These are phyloP conservation scores for Emydoidea blandingii DNA, from an alignment of 2,797 vertebrate species.

Conservation along the genomic window DNA sequence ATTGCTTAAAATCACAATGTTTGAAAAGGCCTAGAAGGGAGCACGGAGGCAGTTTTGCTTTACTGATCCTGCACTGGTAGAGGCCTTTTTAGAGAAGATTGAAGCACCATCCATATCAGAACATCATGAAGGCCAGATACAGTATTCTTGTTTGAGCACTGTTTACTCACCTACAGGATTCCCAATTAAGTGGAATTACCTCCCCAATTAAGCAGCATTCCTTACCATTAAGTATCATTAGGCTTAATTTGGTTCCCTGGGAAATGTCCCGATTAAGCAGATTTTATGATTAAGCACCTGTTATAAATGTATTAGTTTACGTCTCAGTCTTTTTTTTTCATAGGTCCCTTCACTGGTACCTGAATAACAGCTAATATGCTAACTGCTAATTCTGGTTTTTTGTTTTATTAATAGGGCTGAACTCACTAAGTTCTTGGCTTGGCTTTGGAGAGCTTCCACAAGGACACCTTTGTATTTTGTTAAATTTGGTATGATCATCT, in stretches of 20 bases:
- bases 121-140: constrained; percentile 70
- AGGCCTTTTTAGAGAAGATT: constrained; percentile 57
- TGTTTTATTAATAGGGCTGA: constrained; percentile 32
- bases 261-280: constrained; percentile 77
- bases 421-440: neutral
- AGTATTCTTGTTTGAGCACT: constrained; percentile 76
- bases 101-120: constrained; percentile 53
- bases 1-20: constrained; percentile 22
- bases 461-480: neutral
- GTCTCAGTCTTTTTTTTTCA: constrained; percentile 68
- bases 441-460: constrained; percentile 23
- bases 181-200: constrained; percentile 81
- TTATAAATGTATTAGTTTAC: constrained; percentile 76
- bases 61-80: constrained; percentile 22
- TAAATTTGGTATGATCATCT: neutral
- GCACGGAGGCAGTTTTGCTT: constrained; percentile 36
- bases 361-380: constrained; percentile 10
- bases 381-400: constrained; percentile 14
- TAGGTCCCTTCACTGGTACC: constrained; percentile 20
- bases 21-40: constrained; percentile 48
- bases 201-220: constrained; percentile 81
- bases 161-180: constrained; percentile 80
- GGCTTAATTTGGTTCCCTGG: constrained; percentile 80
- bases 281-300: constrained; percentile 78
- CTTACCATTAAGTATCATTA: constrained; percentile 80